Percentiles rank a stretch among this genome's conserved stretches.
phyloP scores from a whole-genome alignment of 2,888 invertebrate species.

The Linnaemya vulpina region DNA sequence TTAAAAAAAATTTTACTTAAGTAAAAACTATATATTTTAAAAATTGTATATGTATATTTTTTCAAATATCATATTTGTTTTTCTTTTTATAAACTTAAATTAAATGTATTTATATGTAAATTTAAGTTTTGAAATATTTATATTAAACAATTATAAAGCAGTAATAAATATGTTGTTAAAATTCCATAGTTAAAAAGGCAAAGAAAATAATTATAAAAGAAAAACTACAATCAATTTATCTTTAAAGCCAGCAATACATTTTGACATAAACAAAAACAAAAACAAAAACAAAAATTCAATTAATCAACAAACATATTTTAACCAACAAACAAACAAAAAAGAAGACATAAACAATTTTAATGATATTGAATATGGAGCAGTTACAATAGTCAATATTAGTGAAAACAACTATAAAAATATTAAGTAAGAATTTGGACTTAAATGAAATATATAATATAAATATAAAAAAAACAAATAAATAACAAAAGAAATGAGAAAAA shows the following conservation, averaged over 20 bases:
- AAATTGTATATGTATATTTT: slow-evolving; percentile 30
- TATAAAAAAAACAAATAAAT: not conserved
- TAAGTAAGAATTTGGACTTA: slow-evolving; percentile 30
- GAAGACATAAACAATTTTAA: slow-evolving; percentile 39
- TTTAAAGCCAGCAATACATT: slow-evolving; percentile 42
- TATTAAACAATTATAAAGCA: slow-evolving; percentile 6
- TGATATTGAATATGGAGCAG: slow-evolving; percentile 54
- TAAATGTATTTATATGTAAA: slow-evolving; percentile 1
- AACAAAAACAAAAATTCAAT: slow-evolving; percentile 48
- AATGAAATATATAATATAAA: slow-evolving; percentile 4
- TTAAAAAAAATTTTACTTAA: slow-evolving; percentile 13
- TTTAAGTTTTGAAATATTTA: slow-evolving; percentile 44
- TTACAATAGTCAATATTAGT: slow-evolving; percentile 66
- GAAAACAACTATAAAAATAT: slow-evolving; percentile 17
- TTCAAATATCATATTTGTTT: slow-evolving; percentile 19
- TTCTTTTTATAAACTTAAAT: slow-evolving; percentile 1
- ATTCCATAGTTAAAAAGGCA: slow-evolving; percentile 45
- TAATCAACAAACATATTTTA: slow-evolving; percentile 59
- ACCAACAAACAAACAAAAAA: slow-evolving; percentile 30
- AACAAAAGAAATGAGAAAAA: slow-evolving; percentile 31
- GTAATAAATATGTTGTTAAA: slow-evolving; percentile 43
- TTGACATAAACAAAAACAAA: slow-evolving; percentile 21
- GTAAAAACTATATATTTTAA: slow-evolving; percentile 39
- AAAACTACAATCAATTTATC: slow-evolving; percentile 57
- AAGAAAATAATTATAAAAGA: slow-evolving; percentile 29